Conservation (phyloP, 30 jellyfish, hydroid and myxozoan genomes). For the Turritopsis dohrnii region DNA sequence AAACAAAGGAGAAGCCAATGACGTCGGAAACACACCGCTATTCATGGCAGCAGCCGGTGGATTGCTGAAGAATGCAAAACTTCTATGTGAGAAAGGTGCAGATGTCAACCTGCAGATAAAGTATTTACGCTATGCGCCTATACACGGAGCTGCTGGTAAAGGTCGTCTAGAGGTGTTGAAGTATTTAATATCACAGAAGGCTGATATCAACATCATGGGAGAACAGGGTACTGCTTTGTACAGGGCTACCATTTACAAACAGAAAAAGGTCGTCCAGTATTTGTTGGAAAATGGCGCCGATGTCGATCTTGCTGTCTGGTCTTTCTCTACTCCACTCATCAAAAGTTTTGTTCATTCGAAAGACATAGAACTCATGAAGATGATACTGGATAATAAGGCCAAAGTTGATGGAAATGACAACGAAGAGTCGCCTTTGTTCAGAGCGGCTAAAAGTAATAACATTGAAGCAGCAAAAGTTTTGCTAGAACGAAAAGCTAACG, state of each 20-base stretch:
- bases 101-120: slow-evolving; percentile 2
- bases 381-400: slow-evolving; percentile 11
- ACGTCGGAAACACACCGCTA: slow-evolving; percentile 2
- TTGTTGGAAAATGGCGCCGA: slow-evolving; percentile 11
- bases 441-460: background rate
- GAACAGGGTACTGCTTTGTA: background rate
- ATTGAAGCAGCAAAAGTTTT: background rate
- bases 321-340: background rate
- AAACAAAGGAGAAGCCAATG: background rate
- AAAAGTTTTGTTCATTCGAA: background rate
- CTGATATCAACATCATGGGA: slow-evolving; percentile 6
- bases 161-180: slow-evolving; percentile 5
- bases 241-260: background rate
- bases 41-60: background rate
- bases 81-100: slow-evolving; percentile 6
- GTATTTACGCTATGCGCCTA: background rate
- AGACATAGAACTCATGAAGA: background rate
- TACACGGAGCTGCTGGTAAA: background rate
- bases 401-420: background rate
- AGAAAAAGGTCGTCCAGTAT: background rate
- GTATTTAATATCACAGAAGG: background rate
- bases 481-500: slow-evolving; percentile 1
- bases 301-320: background rate
- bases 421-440: background rate
- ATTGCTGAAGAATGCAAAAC: background rate